Evolutionary conservation across 2,888 invertebrate genomes (phyloP).

Genomic region (Diaprepes abbreviatus): DNA sequence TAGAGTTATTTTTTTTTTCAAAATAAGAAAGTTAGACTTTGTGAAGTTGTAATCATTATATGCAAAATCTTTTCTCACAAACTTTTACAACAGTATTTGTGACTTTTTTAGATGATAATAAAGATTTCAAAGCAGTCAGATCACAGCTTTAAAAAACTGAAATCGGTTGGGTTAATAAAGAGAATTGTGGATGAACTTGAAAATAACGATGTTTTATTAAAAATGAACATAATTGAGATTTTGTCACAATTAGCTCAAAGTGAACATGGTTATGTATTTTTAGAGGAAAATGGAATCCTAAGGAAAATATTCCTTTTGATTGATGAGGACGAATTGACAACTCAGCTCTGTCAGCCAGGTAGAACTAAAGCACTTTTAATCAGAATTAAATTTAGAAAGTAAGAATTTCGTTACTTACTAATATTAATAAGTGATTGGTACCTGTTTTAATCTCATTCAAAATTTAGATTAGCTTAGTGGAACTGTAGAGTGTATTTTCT

Average conservation of each 20-base stretch:
- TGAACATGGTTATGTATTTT: conserved; percentile 80
- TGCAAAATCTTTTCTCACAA: no score
- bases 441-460: no score
- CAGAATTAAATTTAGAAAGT: no score
- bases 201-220: conserved; percentile 79
- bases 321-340: conserved; percentile 74
- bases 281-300: conserved; percentile 78
- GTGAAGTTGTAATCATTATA: no score
- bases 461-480: no score
- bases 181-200: conserved; percentile 77
- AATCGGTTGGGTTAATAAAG: conserved; percentile 75
- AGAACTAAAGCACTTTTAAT: no score
- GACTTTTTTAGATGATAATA: conserved; percentile 72
- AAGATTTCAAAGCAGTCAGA: conserved; percentile 75
- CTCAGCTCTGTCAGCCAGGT: conserved; percentile 79
- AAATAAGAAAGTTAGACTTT: no score
- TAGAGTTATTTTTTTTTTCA: no score
- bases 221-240: conserved; percentile 85
- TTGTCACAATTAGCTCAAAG: conserved; percentile 79
- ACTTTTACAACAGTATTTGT: background rate
- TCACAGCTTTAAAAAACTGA: conserved; percentile 73
- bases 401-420: no score
- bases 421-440: no score
- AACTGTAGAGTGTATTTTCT: no score
- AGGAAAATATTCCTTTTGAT: conserved; percentile 74